Conservation (phyloP, 2,797 vertebrate genomes). For the Orientallactaga sibirica region DNA sequence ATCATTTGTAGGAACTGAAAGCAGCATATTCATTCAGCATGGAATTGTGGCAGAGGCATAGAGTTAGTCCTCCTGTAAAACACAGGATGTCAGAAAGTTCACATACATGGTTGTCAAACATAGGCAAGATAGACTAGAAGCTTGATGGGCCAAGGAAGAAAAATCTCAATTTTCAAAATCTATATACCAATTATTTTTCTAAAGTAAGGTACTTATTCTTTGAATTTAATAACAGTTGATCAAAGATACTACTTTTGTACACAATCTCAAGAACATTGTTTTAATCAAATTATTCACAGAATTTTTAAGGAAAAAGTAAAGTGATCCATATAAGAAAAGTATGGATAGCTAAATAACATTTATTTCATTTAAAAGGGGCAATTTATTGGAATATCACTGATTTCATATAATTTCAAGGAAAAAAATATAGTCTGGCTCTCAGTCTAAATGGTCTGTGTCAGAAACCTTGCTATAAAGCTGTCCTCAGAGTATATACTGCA, state of each 20-base stretch:
- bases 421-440: conserved; percentile 69
- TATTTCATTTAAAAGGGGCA: conserved; percentile 66
- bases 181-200: conserved; percentile 17
- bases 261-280: conserved; percentile 33
- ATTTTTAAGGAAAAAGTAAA: conserved; percentile 63
- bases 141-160: not conserved
- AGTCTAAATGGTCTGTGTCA: conserved; percentile 70
- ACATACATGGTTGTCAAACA: not conserved
- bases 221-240: conserved; percentile 6
- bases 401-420: conserved; percentile 41
- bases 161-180: not conserved
- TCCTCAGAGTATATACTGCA: conserved; percentile 48
- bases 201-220: not conserved
- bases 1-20: not conserved
- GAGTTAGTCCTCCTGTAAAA: not conserved
- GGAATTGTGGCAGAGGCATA: not conserved
- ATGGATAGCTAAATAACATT: conserved; percentile 32
- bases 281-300: conserved; percentile 53
- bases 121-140: not conserved
- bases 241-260: not conserved
- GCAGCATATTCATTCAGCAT: no score
- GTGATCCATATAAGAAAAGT: conserved; percentile 55
- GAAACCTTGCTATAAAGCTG: conserved; percentile 52
- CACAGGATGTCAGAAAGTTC: not conserved
- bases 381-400: conserved; percentile 58